Conservation (phyloP, 2,888 invertebrate species). For the Netelia virgata region DNA sequence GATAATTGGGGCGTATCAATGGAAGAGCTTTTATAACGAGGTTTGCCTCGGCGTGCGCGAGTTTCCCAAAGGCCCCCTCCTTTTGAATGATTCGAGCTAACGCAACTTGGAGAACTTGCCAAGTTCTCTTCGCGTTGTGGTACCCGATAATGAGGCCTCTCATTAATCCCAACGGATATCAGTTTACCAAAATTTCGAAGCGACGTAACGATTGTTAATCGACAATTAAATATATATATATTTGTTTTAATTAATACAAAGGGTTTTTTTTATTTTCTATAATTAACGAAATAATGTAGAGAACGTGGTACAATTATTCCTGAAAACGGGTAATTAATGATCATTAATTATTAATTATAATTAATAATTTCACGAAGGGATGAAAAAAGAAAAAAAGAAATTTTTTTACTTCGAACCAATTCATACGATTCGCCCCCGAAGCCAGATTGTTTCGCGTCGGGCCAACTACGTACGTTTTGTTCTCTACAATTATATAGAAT, state of each 20-base stretch:
- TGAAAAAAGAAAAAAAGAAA: too few species aligned
- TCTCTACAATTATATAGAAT: constrained; percentile 75
- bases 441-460: constrained; percentile 57
- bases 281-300: too few species aligned
- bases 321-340: too few species aligned
- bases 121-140: not conserved
- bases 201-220: too few species aligned
- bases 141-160: not conserved
- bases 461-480: constrained; percentile 60
- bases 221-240: too few species aligned
- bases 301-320: too few species aligned
- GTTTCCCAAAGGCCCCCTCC: not conserved
- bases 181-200: not conserved
- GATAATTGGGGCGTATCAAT: too few species aligned
- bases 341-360: too few species aligned
- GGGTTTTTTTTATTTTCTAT: too few species aligned
- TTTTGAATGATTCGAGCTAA: not conserved
- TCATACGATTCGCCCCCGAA: constrained; percentile 62
- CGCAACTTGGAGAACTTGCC: not conserved
- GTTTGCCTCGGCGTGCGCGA: not conserved
- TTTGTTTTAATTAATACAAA: too few species aligned
- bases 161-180: not conserved
- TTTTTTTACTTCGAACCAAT: too few species aligned
- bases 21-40: not conserved
- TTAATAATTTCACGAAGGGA: too few species aligned